Percentiles rank a stretch among this genome's conserved stretches.
Evolutionary conservation across 2,888 invertebrate genomes (phyloP).

Genomic region (Epinotia bilunana): DNA sequence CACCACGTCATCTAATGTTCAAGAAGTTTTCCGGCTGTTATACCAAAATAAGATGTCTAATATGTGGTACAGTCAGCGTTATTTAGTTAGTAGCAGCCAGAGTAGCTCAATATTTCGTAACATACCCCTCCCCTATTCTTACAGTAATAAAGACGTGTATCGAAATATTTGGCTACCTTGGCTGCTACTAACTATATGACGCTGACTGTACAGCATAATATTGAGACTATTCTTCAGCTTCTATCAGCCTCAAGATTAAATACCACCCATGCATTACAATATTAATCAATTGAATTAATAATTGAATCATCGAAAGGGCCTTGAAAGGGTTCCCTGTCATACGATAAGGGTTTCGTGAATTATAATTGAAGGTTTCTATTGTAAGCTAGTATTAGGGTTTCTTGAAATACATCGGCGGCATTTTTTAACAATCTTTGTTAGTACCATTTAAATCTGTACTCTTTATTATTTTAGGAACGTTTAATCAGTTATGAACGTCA

Average conservation of each 20-base stretch:
- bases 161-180: no score
- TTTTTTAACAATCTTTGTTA: not conserved
- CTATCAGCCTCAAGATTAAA: conserved; percentile 9
- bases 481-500: no score
- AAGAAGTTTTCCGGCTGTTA: no score
- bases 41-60: not conserved
- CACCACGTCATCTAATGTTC: no score
- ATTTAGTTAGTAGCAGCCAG: no score
- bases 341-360: conserved; percentile 23
- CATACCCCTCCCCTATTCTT: no score
- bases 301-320: conserved; percentile 40
- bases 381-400: conserved; percentile 18
- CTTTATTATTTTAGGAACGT: no score
- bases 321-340: conserved; percentile 19
- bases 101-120: no score
- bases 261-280: conserved; percentile 30
- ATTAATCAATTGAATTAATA: conserved; percentile 45
- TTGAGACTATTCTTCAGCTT: conserved; percentile 12
- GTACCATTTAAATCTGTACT: not conserved
- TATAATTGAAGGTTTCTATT: conserved; percentile 33
- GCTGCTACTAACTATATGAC: no score
- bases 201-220: no score
- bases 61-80: no score
- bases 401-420: conserved; percentile 14
- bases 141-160: no score